A percentile compares a stretch with the other conserved stretches of the same genome.
These are phyloP conservation scores for Urechis unicinctus DNA, from an alignment of 2,888 invertebrate genomes.

Conservation along the genomic window DNA sequence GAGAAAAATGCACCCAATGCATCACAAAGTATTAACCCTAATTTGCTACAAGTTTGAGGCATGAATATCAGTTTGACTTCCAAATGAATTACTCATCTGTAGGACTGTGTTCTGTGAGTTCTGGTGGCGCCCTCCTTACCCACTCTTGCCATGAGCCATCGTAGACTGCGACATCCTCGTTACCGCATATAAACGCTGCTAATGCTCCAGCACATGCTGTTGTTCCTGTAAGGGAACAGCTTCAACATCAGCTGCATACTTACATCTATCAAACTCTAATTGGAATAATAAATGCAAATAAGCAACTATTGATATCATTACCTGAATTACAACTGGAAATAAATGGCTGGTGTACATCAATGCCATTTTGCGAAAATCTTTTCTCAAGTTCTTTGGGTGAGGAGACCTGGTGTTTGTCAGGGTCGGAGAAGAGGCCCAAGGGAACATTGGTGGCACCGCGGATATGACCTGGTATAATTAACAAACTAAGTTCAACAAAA, in stretches of 20 bases:
- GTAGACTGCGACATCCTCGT: slow-evolving; percentile 36
- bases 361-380: slow-evolving; percentile 25
- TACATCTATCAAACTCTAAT: no score
- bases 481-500: no score
- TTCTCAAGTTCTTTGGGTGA: slow-evolving; percentile 26
- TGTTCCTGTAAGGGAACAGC: slow-evolving; percentile 40
- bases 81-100: no score
- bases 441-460: slow-evolving; percentile 33
- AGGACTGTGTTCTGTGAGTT: no score
- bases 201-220: slow-evolving; percentile 37
- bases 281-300: background rate
- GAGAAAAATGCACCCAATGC: no score
- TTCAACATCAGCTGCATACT: no score
- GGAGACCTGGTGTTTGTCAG: slow-evolving; percentile 26
- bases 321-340: slow-evolving; percentile 44
- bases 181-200: slow-evolving; percentile 33
- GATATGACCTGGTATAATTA: slow-evolving; percentile 39
- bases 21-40: no score
- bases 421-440: slow-evolving; percentile 26
- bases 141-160: slow-evolving; percentile 47
- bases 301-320: no score
- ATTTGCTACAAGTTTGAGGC: no score
- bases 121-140: no score
- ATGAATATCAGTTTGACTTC: no score
- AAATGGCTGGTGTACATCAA: slow-evolving; percentile 33